Evolutionary conservation across 2,113 vertebrate genomes (phyloP).

Genomic region (Cheirogaleus medius): DNA sequence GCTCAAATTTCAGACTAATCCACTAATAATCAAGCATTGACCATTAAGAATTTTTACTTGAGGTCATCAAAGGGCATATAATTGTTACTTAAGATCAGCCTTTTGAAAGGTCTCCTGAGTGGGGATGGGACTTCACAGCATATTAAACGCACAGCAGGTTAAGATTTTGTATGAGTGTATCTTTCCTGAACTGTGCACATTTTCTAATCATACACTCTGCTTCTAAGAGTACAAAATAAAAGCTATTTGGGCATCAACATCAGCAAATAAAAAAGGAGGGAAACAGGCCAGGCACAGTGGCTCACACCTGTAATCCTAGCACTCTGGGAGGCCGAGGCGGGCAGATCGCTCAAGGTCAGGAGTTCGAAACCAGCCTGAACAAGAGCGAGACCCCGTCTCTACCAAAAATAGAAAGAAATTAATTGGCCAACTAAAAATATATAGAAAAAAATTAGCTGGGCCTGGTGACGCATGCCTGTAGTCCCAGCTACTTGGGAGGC

Average conservation of each 20-base stretch:
- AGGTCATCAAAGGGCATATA: not conserved
- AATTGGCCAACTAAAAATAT: too few relatives aligned
- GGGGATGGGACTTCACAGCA: not conserved
- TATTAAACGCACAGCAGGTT: not conserved
- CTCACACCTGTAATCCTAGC: too few relatives aligned
- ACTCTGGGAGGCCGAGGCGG: too few relatives aligned
- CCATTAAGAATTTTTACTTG: not conserved
- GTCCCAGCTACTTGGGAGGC: too few relatives aligned
- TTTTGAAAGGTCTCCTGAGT: not conserved
- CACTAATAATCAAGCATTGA: not conserved
- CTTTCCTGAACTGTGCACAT: not conserved
- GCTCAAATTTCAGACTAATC: not conserved
- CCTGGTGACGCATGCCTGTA: too few relatives aligned
- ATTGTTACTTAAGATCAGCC: not conserved
- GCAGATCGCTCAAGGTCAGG: too few relatives aligned
- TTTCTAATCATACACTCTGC: not conserved
- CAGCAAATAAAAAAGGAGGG: not conserved
- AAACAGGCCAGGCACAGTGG: too few relatives aligned
- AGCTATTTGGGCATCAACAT: not conserved
- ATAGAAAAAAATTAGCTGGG: too few relatives aligned
- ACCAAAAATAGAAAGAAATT: too few relatives aligned
- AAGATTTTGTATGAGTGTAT: not conserved
- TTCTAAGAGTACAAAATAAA: constrained; percentile 12
- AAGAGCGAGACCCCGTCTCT: too few relatives aligned
- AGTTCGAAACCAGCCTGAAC: too few relatives aligned